Percentiles rank a stretch among this genome's conserved stretches.
These are phyloP conservation scores for Takifugu bimaculatus DNA, from an alignment of 2,113 vertebrate species.

Conservation along the genomic window DNA sequence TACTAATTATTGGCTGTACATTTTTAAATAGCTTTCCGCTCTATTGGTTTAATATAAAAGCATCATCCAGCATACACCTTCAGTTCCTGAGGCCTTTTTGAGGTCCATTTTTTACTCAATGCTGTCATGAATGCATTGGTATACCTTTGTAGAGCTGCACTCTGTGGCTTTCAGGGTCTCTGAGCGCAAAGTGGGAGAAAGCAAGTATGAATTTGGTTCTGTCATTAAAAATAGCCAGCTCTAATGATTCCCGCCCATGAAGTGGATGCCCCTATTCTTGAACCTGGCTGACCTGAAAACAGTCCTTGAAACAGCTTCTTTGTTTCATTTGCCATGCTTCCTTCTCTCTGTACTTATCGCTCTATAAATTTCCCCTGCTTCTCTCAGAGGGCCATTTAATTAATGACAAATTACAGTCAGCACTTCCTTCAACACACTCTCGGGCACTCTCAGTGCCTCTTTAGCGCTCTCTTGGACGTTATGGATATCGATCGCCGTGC, in stretches of 20 bases:
- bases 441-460: background rate
- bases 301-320: background rate
- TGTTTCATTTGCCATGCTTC: background rate
- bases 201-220: background rate
- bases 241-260: conserved; percentile 3
- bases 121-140: too few species aligned
- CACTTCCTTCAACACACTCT: too few species aligned
- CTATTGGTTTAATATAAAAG: too few species aligned
- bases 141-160: too few species aligned
- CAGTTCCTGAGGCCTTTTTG: too few species aligned
- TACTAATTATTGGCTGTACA: too few species aligned
- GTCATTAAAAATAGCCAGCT: conserved; percentile 3
- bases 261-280: conserved; percentile 4
- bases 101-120: too few species aligned
- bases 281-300: background rate
- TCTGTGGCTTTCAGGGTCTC: background rate
- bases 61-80: too few species aligned
- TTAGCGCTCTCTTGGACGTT: background rate
- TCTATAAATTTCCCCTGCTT: background rate
- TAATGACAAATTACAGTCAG: too few species aligned
- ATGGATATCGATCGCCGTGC: background rate
- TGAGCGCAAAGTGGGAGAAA: background rate
- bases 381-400: background rate
- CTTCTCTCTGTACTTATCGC: background rate
- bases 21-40: background rate